Conservation (phyloP, 1,140 invertebrate species). For the Euglossa dilemma region DNA sequence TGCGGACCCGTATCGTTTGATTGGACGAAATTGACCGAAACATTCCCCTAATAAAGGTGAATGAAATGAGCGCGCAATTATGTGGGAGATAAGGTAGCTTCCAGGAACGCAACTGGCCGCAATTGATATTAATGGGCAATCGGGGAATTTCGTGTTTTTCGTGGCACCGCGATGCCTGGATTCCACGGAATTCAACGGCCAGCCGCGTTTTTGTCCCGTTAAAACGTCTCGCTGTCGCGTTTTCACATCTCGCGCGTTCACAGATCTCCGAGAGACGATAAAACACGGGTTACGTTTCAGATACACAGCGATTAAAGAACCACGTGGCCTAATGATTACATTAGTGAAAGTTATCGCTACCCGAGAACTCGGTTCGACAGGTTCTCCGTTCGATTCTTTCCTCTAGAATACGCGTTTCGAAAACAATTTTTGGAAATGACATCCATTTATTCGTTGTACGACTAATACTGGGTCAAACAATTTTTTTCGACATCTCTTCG, state of each 20-base stretch:
- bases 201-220: background rate
- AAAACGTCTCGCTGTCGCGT: background rate
- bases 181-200: slow-evolving; percentile 11
- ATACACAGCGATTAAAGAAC: background rate
- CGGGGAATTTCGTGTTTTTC: slow-evolving; percentile 22
- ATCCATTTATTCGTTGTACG: background rate
- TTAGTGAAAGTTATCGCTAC: background rate
- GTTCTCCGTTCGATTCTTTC: background rate
- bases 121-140: slow-evolving; percentile 69
- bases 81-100: slow-evolving; percentile 67
- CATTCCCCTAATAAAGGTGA: slow-evolving; percentile 63
- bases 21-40: slow-evolving; percentile 70
- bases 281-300: background rate
- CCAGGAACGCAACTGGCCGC: slow-evolving; percentile 39
- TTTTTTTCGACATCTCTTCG: too few species aligned
- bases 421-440: background rate
- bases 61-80: slow-evolving; percentile 61
- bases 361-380: too few species aligned
- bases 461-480: too few species aligned
- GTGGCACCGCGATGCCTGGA: background rate
- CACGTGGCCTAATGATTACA: background rate
- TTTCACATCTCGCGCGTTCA: background rate
- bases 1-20: slow-evolving; percentile 73
- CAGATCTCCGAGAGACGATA: background rate
- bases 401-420: too few species aligned